These are phyloP conservation scores for Troides helena DNA, from an alignment of 2,888 invertebrate species.

Conservation along the genomic window DNA sequence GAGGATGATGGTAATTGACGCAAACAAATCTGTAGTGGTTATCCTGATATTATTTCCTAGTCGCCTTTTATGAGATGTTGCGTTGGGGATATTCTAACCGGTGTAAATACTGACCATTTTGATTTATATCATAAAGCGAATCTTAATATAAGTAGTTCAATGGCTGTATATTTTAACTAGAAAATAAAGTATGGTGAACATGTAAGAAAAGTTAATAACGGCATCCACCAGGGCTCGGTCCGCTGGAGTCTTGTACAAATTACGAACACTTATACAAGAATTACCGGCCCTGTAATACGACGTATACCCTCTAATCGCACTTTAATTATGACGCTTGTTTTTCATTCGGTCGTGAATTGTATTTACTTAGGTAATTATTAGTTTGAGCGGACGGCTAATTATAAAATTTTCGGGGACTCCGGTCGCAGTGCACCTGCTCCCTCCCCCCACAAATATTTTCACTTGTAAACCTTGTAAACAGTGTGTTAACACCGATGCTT, in stretches of 20 bases:
- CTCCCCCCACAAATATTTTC: conserved; percentile 16
- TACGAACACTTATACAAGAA: conserved; percentile 20
- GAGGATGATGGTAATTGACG: no score
- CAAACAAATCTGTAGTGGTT: no score
- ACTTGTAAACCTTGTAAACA: conserved; percentile 23
- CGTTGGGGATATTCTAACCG: no score
- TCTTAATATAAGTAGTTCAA: no score
- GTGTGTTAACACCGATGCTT: conserved; percentile 28
- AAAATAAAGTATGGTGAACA: no score
- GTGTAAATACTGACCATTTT: no score
- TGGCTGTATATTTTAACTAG: no score
- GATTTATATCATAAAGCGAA: no score
- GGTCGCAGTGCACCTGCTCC: conserved; percentile 27
- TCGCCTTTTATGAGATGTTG: no score
- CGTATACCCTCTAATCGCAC: conserved; percentile 44
- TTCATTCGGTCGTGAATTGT: conserved; percentile 41
- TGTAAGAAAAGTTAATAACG: no score
- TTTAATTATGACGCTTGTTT: conserved; percentile 56
- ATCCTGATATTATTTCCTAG: no score
- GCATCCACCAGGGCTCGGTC: no score
- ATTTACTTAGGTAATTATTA: conserved; percentile 60
- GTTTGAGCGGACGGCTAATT: conserved; percentile 51
- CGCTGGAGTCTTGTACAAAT: conserved; percentile 21
- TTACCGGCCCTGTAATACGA: conserved; percentile 22
- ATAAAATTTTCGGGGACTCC: conserved; percentile 47